Evolutionary conservation across 2,888 invertebrate species (phyloP), one percentile per base, ranked within the genome.

Genomic region (Andrena dorsata): DNA sequence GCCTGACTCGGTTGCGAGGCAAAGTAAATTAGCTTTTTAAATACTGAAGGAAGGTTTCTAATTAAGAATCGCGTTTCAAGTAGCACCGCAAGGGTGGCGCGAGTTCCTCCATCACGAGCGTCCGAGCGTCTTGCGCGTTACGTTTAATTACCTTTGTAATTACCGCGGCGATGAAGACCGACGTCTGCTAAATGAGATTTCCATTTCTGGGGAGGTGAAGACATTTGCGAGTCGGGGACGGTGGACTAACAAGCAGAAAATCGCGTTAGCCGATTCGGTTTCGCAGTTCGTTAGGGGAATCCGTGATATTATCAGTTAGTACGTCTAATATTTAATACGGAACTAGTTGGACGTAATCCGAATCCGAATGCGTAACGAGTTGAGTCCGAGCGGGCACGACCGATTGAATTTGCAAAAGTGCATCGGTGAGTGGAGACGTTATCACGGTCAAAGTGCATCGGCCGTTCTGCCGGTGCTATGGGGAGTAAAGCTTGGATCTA

Each of bases 381-480:
- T 0, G 7, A 1, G n/a, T 20, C 56, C 23, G 56, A 23, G 4
- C 53, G 53, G 51, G 51, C 1, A 3, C 26, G 8, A 20, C 10
- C 56, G 23, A 56, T 23, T 20, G 56, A 13, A 71, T 70, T 30
- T 35, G 41, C 20, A 61, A 74, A 71, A 63, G 64, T 71, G 61
- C 63, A 60, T 77, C 41, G n/a, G 13, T 10, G 23, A 47, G 16
- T 1, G 28, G 32, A 56, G 23, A 26, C 53, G 63, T 69, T 61
- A 80, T 77, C 75, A 65, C 66, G 66, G 32, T 26, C 73, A 75
- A 60, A 83, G 74, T 77, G 78, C 73, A 76, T 76, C 64, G 70
- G 66, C 77, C 77, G 73, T 56, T 41, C 32, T 28, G 72, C 13
- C 32, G 47, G 20, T 23, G 63, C 13, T n/a, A 63, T 16, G 32